These are phyloP conservation scores for Heterodera carotae DNA, from an alignment of 1,140 invertebrate species.

Conservation along the genomic window DNA sequence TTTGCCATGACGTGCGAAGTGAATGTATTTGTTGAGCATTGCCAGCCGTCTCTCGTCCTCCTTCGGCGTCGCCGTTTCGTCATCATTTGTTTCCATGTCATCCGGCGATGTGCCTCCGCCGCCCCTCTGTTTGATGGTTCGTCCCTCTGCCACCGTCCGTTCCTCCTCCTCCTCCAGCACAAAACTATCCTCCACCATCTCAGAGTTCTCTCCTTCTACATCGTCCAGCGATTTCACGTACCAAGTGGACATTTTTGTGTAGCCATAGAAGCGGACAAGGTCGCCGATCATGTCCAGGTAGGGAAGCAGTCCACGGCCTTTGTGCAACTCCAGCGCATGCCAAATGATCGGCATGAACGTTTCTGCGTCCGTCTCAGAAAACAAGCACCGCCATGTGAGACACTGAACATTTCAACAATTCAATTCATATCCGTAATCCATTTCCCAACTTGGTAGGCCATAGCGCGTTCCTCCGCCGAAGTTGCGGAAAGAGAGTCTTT, in stretches of 20 bases:
- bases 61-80: background rate
- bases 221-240: conserved; percentile 1
- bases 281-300: conserved; percentile 15
- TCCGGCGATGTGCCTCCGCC: background rate
- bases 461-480: conserved; percentile 1
- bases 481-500: background rate
- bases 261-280: conserved; percentile 5
- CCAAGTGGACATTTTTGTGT: background rate
- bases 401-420: background rate
- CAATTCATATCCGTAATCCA: too few relatives aligned
- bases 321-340: conserved; percentile 1
- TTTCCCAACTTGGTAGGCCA: background rate
- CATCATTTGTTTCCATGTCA: background rate
- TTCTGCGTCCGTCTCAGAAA: background rate
- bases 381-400: background rate
- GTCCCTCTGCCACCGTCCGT: background rate
- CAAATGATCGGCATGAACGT: background rate
- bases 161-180: conserved; percentile 1
- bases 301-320: background rate
- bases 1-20: background rate
- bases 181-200: background rate
- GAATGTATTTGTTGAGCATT: background rate
- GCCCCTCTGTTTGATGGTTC: background rate
- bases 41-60: background rate
- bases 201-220: background rate